Base-by-base conservation (phyloP, 2,888 invertebrate species). In the Nephrocerus scutellatus region DNA sequence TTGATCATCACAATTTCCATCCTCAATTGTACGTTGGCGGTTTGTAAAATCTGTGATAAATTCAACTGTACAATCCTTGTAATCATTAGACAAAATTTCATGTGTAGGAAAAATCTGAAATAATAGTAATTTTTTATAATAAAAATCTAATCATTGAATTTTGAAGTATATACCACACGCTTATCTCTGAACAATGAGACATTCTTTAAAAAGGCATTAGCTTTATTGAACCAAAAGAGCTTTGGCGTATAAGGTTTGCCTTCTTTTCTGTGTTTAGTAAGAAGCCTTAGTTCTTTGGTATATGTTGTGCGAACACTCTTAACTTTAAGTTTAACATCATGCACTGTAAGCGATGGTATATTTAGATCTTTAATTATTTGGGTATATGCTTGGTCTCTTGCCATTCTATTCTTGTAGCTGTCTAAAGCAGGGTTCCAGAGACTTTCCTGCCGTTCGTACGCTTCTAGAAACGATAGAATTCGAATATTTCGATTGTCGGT, bases 241-340 rank as follows among this genome's bases (percentile, higher is more conserved):
- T 59, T 63, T 2, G 62, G 63, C 19, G 52, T 56, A 20, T 63
- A 61, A 31, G 19, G 12, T 13, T 47, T 36, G 3, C 54, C 59
- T 24, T 41, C 29, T 23, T 54, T 52, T 36, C 51, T 53, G 28
- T 53, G 53, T 16, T 57, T 58, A 39, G 52, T 49, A 20, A 65
- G 40, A 12, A 57, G 49, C n/a, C 57, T 52, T 21, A 62, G 37
- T 48, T 66, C 61, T 39, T 62, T 62, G 18, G 61, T 57, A 41
- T 65, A 66, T 20, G 63, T 64, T 2, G 66, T 66, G 35, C 66
- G 54, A n/a, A 67, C 57, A 14, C 61, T 62, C 41, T 68, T 68
- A 6, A 67, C 63, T 55, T 67, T 68, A 3, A 63, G 43, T 35
- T 66, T 65, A 4, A 67, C 53, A 44, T 62, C 62, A 25, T 53